A percentile compares a stretch with the other conserved stretches of the same genome.
Conservation (phyloP, 2,113 vertebrate species). For the Etheostoma spectabile region DNA sequence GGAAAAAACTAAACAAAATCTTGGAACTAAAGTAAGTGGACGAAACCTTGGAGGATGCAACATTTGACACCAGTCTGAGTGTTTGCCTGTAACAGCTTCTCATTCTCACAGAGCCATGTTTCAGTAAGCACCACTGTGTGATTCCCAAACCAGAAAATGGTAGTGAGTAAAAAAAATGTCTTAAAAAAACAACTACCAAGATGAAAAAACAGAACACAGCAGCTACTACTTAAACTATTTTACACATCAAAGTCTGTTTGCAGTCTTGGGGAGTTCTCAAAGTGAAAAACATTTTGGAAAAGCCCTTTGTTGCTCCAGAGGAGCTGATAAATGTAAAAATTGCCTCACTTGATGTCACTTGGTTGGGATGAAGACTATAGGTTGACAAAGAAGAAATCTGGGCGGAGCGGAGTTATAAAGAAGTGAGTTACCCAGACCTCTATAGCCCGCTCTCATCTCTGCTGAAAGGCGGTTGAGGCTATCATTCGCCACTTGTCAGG, state of each 20-base stretch:
- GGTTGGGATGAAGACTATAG: no score
- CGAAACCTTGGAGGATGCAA: background rate
- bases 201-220: background rate
- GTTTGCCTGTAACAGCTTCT: constrained; percentile 22
- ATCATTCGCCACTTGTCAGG: background rate
- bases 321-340: no score
- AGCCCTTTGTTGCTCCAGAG: no score
- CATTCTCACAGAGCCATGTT: constrained; percentile 3
- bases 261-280: no score
- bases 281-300: no score
- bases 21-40: background rate
- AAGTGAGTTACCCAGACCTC: background rate
- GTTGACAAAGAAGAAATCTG: no score
- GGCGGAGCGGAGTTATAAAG: background rate
- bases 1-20: background rate
- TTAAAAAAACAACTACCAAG: background rate
- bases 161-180: background rate
- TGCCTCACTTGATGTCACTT: background rate
- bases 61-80: background rate
- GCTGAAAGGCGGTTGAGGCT: background rate
- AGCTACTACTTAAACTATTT: background rate
- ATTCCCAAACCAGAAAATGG: background rate
- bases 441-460: background rate
- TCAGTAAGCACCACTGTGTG: background rate
- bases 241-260: no score